phyloP scores from a whole-genome alignment of 1,140 invertebrate species.

The Watersipora subatra region DNA sequence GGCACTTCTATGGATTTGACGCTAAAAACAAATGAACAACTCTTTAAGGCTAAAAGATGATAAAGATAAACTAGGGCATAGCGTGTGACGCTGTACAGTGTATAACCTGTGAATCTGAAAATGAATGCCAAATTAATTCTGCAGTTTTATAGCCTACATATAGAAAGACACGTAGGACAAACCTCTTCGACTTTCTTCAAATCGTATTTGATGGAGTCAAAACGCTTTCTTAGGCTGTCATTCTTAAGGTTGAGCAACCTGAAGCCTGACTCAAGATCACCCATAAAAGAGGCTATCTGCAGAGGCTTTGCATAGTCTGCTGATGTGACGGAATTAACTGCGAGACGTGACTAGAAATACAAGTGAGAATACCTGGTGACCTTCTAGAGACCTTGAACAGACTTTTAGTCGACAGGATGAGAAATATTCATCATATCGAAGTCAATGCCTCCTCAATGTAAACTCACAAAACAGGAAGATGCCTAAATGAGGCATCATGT shows the following conservation, averaged over 20 bases:
- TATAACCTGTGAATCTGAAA: too few relatives aligned
- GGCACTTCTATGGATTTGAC: neutral
- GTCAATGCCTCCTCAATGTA: neutral
- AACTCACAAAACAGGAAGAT: neutral
- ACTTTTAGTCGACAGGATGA: neutral
- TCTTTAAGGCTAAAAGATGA: neutral
- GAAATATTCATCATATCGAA: neutral
- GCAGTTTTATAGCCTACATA: neutral
- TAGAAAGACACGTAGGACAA: neutral
- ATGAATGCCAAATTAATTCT: too few relatives aligned
- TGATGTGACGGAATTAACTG: slow-evolving; percentile 72
- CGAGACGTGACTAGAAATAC: slow-evolving; percentile 49
- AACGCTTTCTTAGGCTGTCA: slow-evolving; percentile 69
- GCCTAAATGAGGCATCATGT: neutral
- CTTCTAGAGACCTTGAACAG: neutral
- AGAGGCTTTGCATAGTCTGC: slow-evolving; percentile 66
- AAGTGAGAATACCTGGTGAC: slow-evolving; percentile 1
- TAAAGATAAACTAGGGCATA: neutral
- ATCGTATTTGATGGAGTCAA: slow-evolving; percentile 80
- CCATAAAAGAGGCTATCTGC: slow-evolving; percentile 69
- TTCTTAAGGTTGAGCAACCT: slow-evolving; percentile 78
- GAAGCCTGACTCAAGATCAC: slow-evolving; percentile 74
- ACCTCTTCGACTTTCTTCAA: slow-evolving; percentile 89
- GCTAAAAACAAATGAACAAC: neutral
- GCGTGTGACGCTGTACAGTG: neutral